Evolutionary conservation across 2,888 invertebrate species (phyloP).

Genomic region (Cryptocheilus praepositus): DNA sequence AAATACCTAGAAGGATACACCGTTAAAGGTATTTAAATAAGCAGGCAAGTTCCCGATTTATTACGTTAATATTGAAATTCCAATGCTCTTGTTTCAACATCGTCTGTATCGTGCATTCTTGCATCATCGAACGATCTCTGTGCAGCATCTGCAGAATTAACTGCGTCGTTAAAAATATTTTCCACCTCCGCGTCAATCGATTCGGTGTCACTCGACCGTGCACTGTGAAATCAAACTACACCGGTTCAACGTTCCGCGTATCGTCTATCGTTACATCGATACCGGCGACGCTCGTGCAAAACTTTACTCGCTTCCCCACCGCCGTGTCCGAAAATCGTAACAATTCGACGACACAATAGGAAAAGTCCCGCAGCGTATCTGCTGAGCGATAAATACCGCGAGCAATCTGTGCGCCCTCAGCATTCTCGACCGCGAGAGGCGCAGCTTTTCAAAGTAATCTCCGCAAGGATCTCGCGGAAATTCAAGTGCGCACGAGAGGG

Average conservation of each 20-base stretch:
- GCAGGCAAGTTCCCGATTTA: constrained; percentile 43
- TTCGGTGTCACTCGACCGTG: too few species aligned
- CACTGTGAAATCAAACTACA: background rate
- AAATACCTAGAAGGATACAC: constrained; percentile 24
- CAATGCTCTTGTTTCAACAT: constrained; percentile 38
- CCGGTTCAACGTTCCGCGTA: too few species aligned
- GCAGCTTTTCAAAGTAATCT: background rate
- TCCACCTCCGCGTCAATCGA: background rate
- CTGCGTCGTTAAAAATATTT: background rate
- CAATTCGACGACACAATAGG: background rate
- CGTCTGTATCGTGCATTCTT: constrained; percentile 25
- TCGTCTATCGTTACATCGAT: background rate
- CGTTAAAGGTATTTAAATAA: constrained; percentile 52
- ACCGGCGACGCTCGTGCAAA: background rate
- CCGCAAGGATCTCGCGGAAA: background rate
- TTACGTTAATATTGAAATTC: constrained; percentile 56
- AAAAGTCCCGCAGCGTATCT: background rate
- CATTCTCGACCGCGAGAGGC: too few species aligned
- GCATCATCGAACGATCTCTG: background rate
- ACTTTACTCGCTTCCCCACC: too few species aligned
- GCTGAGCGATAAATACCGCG: too few species aligned
- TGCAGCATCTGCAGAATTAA: background rate
- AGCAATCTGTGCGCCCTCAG: too few species aligned
- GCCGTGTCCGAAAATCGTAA: background rate
- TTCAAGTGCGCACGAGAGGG: too few species aligned